Evolutionary conservation across 1,140 invertebrate species (phyloP).

Genomic region (Pteromalus puparum): DNA sequence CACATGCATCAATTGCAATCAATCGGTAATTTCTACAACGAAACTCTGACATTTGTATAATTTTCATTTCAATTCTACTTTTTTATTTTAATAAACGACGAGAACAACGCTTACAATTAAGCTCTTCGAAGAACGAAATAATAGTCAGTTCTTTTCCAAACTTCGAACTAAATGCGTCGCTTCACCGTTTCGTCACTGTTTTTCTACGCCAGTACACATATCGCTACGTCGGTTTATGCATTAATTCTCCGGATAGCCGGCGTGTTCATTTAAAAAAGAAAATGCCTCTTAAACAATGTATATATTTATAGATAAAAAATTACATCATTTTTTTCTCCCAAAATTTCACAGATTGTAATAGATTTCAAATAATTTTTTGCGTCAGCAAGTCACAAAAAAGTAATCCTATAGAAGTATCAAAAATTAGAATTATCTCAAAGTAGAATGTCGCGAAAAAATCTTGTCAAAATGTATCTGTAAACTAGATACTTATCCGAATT

Average conservation of each 20-base stretch:
- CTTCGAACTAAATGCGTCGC: constrained; percentile 13
- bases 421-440: constrained; percentile 40
- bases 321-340: not conserved
- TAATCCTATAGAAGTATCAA: constrained; percentile 40
- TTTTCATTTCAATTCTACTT: constrained; percentile 10
- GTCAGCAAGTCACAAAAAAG: not conserved
- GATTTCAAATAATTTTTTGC: constrained; percentile 20
- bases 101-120: constrained; percentile 31
- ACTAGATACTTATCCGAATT: constrained; percentile 22
- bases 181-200: not conserved
- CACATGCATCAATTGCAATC: constrained; percentile 8
- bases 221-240: constrained; percentile 15
- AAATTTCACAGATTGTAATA: constrained; percentile 12
- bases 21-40: constrained; percentile 6
- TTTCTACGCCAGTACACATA: constrained; percentile 21
- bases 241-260: not conserved
- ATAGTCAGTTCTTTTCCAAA: constrained; percentile 20
- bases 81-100: constrained; percentile 9
- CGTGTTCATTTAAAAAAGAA: constrained; percentile 14
- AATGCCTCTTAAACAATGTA: constrained; percentile 15
- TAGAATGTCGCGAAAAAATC: constrained; percentile 40
- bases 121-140: constrained; percentile 24
- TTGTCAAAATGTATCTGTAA: constrained; percentile 11
- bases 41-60: constrained; percentile 27
- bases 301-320: constrained; percentile 13